Evolutionary conservation across 2,797 vertebrate species (phyloP).

Genomic region (Muscicapa striata): DNA sequence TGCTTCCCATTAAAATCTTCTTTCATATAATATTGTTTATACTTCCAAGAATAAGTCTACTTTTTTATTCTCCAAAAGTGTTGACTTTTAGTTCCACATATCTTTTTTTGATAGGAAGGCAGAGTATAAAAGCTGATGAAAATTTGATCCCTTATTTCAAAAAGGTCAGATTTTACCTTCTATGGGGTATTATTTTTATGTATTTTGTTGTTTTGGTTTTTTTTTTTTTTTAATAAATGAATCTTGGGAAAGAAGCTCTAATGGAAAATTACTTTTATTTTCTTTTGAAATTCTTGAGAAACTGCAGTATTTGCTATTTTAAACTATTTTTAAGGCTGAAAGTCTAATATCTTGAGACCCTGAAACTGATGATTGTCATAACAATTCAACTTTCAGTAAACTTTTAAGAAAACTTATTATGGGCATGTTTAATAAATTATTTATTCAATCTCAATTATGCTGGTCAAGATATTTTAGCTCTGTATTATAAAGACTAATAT

Average conservation of each 20-base stretch:
- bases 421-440: slow-evolving; percentile 16
- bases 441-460: background rate
- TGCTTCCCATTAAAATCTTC: background rate
- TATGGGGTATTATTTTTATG: background rate
- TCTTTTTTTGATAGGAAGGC: background rate
- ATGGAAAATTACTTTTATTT: background rate
- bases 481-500: background rate
- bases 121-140: background rate
- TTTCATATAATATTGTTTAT: background rate
- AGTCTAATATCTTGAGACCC: slow-evolving; percentile 53
- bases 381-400: slow-evolving; percentile 23
- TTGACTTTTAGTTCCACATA: background rate
- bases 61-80: background rate
- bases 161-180: background rate
- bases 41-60: background rate
- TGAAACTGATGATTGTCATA: slow-evolving; percentile 50
- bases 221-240: background rate
- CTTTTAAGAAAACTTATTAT: slow-evolving; percentile 56
- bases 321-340: background rate
- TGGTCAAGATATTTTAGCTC: background rate
- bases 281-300: background rate
- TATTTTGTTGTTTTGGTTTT: no score
- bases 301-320: background rate
- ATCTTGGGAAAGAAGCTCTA: background rate
- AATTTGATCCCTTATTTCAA: background rate